A percentile compares a stretch with the other conserved stretches of the same genome.
phyloP scores from a whole-genome alignment of 2,113 vertebrate genomes.

The Etia nguti region DNA sequence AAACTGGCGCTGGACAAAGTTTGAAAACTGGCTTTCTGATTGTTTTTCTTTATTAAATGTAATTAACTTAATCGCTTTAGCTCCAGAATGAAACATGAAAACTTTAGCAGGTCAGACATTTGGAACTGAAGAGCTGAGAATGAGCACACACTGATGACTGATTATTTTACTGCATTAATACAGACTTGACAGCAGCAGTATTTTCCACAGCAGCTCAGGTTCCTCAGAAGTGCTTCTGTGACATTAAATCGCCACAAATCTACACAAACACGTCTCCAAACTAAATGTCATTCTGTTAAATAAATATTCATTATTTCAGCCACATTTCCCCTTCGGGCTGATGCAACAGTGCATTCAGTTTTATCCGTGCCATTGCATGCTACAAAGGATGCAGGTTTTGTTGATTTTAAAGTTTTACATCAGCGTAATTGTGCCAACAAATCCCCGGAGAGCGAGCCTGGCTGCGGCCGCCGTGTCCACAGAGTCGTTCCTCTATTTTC shows the following conservation, averaged over 20 bases:
- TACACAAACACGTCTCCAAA: background rate
- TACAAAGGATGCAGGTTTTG: background rate
- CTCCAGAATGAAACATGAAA: background rate
- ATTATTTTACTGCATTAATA: background rate
- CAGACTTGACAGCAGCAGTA: background rate
- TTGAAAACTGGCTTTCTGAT: background rate
- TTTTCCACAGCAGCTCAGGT: background rate
- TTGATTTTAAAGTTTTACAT: constrained; percentile 32
- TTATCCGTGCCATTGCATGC: background rate
- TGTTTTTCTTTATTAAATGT: background rate
- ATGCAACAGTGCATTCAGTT: background rate
- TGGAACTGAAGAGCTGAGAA: background rate
- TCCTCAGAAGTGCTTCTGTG: background rate
- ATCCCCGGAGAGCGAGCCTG: constrained; percentile 30
- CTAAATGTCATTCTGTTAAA: background rate
- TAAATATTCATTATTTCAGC: constrained; percentile 20
- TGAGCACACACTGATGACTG: background rate
- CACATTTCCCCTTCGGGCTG: background rate
- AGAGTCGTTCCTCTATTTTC: constrained; percentile 27
- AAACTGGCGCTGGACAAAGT: background rate
- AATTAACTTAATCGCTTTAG: background rate
- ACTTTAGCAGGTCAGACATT: background rate
- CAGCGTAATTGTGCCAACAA: constrained; percentile 18
- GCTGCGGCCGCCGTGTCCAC: constrained; percentile 15
- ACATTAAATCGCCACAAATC: background rate